Evolutionary conservation across 2,113 vertebrate genomes (phyloP).

Genomic region (Petroica traversi): DNA sequence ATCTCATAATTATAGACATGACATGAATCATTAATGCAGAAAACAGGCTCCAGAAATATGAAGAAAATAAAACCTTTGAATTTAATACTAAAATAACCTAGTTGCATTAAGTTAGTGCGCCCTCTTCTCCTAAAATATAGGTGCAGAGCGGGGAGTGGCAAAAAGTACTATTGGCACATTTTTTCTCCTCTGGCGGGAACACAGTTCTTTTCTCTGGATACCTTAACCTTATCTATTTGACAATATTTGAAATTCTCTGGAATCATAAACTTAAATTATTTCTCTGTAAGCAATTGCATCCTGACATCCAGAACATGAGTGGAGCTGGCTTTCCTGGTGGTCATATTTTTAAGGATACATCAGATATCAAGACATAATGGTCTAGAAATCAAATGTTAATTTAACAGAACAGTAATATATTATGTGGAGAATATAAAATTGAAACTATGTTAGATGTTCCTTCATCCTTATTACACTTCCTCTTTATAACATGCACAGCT

Average conservation of each 20-base stretch:
- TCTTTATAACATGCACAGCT: not conserved
- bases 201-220: not conserved
- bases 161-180: not conserved
- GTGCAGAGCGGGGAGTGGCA: accelerated
- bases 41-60: not conserved
- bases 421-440: not conserved
- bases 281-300: not conserved
- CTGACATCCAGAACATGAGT: not conserved
- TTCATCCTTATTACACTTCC: not conserved
- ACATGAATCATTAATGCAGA: not conserved
- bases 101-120: not conserved
- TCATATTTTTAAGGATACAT: not conserved
- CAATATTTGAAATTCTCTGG: not conserved
- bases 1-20: not conserved
- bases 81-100: not conserved
- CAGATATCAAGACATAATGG: not conserved
- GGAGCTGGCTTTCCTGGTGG: not conserved
- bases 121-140: not conserved
- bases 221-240: not conserved
- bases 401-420: not conserved
- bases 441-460: not conserved
- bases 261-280: not conserved
- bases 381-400: not conserved
- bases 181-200: not conserved
- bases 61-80: not conserved